Percentiles rank a stretch among this genome's conserved stretches.
Evolutionary conservation across 2,888 invertebrate genomes (phyloP).

Genomic region (Margaritifera margaritifera): DNA sequence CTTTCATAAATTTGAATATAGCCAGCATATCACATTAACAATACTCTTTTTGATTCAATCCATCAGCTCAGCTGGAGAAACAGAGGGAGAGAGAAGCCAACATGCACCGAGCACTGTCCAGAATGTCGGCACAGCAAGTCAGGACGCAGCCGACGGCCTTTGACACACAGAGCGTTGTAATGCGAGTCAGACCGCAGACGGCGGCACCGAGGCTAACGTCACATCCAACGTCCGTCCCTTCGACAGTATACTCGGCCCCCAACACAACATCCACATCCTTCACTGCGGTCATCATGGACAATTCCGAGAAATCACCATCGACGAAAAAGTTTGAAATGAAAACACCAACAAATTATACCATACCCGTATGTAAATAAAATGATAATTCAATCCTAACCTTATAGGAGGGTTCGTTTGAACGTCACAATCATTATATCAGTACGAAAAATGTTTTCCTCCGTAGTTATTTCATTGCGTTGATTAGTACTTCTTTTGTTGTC

Average conservation of each 20-base stretch:
- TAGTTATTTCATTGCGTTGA: too few relatives aligned
- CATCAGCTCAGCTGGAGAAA: slow-evolving; percentile 44
- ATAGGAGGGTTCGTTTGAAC: not conserved
- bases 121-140: slow-evolving; percentile 11
- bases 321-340: slow-evolving; percentile 47
- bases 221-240: not conserved
- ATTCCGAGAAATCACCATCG: slow-evolving; percentile 10
- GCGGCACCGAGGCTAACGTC: slow-evolving; percentile 8
- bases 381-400: too few relatives aligned
- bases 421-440: not conserved
- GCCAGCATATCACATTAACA: too few relatives aligned
- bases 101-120: slow-evolving; percentile 28
- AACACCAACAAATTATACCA: slow-evolving; percentile 47
- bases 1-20: too few relatives aligned
- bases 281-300: slow-evolving; percentile 14
- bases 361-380: slow-evolving; percentile 38
- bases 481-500: too few relatives aligned
- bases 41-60: not conserved
- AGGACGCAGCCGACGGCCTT: too few relatives aligned
- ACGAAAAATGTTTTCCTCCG: too few relatives aligned
- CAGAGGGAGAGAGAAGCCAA: slow-evolving; percentile 32
- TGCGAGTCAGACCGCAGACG: too few relatives aligned
- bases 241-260: slow-evolving; percentile 3
- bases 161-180: too few relatives aligned
- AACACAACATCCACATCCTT: slow-evolving; percentile 11